A percentile compares a stretch with the other conserved stretches of the same genome.
These are phyloP conservation scores for Pseudorasbora parva DNA, from an alignment of 2,113 vertebrate species.

Conservation along the genomic window DNA sequence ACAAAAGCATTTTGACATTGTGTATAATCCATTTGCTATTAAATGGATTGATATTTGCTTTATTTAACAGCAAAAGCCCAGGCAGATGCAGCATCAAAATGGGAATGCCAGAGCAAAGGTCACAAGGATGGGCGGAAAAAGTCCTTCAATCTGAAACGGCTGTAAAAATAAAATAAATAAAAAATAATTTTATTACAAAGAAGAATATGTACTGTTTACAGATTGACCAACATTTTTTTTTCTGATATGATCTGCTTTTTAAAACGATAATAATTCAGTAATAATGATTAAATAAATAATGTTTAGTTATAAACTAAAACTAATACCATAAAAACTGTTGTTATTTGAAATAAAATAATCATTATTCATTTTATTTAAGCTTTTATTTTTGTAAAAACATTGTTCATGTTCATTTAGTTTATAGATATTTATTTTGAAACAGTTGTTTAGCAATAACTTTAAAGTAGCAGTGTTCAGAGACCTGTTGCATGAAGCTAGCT, in stretches of 20 bases:
- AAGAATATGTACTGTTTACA: not conserved
- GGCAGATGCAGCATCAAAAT: not conserved
- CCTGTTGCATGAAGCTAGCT: too few relatives aligned
- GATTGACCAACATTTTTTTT: not conserved
- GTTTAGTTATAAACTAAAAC: too few relatives aligned
- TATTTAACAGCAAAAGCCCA: not conserved
- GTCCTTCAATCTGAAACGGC: conserved; percentile 41
- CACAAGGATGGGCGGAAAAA: conserved; percentile 38
- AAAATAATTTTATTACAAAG: not conserved
- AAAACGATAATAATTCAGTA: not conserved
- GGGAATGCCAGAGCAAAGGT: conserved; percentile 53
- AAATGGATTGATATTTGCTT: not conserved
- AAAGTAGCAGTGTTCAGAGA: not conserved
- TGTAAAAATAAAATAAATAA: not conserved
- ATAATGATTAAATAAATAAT: not conserved
- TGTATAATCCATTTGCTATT: not conserved
- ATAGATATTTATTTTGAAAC: too few relatives aligned
- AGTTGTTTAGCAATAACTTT: not conserved
- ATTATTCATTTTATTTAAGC: too few relatives aligned
- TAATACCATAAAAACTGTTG: too few relatives aligned
- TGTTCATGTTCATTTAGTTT: too few relatives aligned
- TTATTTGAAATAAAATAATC: too few relatives aligned
- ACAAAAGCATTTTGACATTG: not conserved
- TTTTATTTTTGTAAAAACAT: too few relatives aligned
- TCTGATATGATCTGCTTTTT: not conserved